phyloP scores from a whole-genome alignment of 2,888 invertebrate genomes.

The Cosmia trapezina region DNA sequence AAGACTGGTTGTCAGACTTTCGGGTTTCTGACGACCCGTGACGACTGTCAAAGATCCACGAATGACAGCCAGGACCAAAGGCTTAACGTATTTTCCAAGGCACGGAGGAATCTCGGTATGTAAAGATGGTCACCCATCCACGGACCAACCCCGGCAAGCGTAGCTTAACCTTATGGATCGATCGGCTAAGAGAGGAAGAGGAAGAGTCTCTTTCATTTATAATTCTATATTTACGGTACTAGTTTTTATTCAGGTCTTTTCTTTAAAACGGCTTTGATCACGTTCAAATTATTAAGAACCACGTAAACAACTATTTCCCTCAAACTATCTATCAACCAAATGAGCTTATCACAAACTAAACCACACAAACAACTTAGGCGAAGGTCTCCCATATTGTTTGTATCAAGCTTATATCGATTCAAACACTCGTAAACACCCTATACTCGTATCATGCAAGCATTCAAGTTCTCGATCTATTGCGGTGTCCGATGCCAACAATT shows the following conservation, averaged over 20 bases:
- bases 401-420: conserved; percentile 22
- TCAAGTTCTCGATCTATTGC: conserved; percentile 29
- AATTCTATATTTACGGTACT: neutral
- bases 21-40: too few relatives aligned
- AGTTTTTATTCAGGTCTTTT: neutral
- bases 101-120: too few relatives aligned
- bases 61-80: too few relatives aligned
- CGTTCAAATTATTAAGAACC: neutral
- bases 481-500: conserved; percentile 50
- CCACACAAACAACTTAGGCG: conserved; percentile 13
- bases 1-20: too few relatives aligned
- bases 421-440: conserved; percentile 25
- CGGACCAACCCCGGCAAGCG: too few relatives aligned
- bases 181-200: too few relatives aligned
- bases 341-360: neutral
- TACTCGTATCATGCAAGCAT: conserved; percentile 25
- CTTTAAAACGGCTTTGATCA: neutral
- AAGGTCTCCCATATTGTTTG: conserved; percentile 2
- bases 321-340: neutral
- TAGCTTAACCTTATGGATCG: too few relatives aligned
- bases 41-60: too few relatives aligned
- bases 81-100: too few relatives aligned
- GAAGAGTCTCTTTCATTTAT: neutral
- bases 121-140: too few relatives aligned
- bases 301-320: neutral